Conservation (phyloP, 2,797 vertebrate genomes). For the Pseudomugil gertrudae region DNA sequence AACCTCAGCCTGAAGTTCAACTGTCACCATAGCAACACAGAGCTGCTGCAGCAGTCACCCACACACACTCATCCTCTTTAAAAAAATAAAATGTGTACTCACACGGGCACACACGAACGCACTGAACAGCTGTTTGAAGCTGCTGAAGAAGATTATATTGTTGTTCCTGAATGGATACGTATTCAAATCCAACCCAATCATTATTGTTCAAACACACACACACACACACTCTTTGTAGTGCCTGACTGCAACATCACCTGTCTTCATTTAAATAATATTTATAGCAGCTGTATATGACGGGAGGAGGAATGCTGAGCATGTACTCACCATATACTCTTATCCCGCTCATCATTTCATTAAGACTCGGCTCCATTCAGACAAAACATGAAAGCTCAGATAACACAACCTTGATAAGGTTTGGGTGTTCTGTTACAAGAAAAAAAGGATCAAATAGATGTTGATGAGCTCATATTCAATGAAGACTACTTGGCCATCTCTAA, state of each 20-base stretch:
- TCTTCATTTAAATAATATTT: constrained; percentile 65
- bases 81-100: constrained; percentile 21
- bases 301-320: constrained; percentile 8
- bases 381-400: constrained; percentile 14
- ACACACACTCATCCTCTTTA: constrained; percentile 48
- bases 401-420: constrained; percentile 23
- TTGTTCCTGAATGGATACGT: constrained; percentile 56
- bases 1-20: constrained; percentile 72
- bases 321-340: background rate
- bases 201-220: constrained; percentile 56
- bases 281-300: constrained; percentile 33
- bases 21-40: constrained; percentile 76
- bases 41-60: constrained; percentile 62
- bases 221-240: constrained; percentile 24
- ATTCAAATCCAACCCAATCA: constrained; percentile 42
- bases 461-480: background rate
- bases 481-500: background rate
- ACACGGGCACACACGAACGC: constrained; percentile 6
- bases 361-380: constrained; percentile 25
- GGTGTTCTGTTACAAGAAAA: constrained; percentile 11
- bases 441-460: background rate
- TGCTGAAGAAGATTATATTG: constrained; percentile 53
- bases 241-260: constrained; percentile 48
- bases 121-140: constrained; percentile 56
- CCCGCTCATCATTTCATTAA: constrained; percentile 19